These are phyloP conservation scores for Zaprionus lineosus DNA, from an alignment of 2,888 invertebrate genomes.

Conservation along the genomic window DNA sequence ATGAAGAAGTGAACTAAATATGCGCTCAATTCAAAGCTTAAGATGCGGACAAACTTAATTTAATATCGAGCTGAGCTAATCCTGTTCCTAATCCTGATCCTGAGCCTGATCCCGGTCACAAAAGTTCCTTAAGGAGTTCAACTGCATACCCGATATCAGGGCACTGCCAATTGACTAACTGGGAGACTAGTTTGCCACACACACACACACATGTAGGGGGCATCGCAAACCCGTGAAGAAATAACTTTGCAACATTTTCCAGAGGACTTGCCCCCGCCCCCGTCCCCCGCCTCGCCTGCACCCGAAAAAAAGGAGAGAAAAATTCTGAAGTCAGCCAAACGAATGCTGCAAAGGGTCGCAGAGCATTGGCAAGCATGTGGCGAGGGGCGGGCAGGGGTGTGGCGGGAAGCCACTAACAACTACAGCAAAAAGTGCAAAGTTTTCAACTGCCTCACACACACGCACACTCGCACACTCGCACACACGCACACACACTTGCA, in stretches of 20 bases:
- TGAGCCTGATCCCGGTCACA: too few species aligned
- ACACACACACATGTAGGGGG: slow-evolving; percentile 5
- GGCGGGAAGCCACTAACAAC: slow-evolving; percentile 33
- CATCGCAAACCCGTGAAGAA: slow-evolving; percentile 58
- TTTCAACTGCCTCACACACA: slow-evolving; percentile 62
- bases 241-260: slow-evolving; percentile 71
- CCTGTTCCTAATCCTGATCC: too few species aligned
- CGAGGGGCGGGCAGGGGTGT: not conserved
- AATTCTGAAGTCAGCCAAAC: slow-evolving; percentile 46
- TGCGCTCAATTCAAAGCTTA: too few species aligned
- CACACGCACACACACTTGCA: slow-evolving; percentile 19
- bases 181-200: slow-evolving; percentile 35
- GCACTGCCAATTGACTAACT: slow-evolving; percentile 44
- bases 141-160: not conserved
- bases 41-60: too few species aligned
- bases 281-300: too few species aligned
- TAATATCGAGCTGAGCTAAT: too few species aligned
- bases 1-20: too few species aligned
- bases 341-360: slow-evolving; percentile 44
- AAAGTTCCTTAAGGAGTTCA: too few species aligned
- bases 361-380: too few species aligned
- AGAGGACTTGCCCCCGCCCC: too few species aligned
- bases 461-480: slow-evolving; percentile 28
- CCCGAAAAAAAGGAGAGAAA: slow-evolving; percentile 33
- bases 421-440: slow-evolving; percentile 63